Evolutionary conservation across 2,113 vertebrate species (phyloP).

Genomic region (Sylvia atricapilla): DNA sequence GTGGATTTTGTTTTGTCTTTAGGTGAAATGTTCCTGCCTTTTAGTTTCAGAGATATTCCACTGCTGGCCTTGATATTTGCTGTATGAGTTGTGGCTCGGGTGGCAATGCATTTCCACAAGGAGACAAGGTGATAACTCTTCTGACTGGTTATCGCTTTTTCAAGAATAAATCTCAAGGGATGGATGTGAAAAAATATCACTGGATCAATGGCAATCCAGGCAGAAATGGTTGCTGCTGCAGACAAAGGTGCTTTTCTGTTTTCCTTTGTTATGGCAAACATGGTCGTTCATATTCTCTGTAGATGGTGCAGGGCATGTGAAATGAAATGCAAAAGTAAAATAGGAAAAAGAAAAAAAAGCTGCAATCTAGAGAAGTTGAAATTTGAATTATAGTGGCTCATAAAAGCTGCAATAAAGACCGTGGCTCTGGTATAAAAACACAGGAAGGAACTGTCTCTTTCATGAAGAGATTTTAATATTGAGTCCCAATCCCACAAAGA

Average conservation of each 20-base stretch:
- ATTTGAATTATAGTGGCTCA: constrained; percentile 23
- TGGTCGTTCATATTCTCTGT: neutral
- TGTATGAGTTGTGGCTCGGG: neutral
- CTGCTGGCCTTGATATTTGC: neutral
- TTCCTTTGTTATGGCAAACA: neutral
- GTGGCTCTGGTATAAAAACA: constrained; percentile 19
- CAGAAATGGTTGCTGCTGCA: neutral
- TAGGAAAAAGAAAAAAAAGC: neutral
- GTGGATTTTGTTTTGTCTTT: constrained; percentile 17
- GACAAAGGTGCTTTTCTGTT: neutral
- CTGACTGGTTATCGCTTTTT: neutral
- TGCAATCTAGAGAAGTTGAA: neutral
- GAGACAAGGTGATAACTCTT: constrained; percentile 33
- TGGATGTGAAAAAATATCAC: neutral
- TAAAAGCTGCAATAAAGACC: constrained; percentile 41
- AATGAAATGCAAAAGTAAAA: constrained; percentile 25
- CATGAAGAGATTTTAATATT: constrained; percentile 14
- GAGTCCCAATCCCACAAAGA: constrained; percentile 3
- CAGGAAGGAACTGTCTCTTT: constrained; percentile 24
- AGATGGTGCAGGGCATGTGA: neutral
- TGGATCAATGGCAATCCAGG: constrained; percentile 6
- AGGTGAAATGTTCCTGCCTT: neutral
- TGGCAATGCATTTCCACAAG: constrained; percentile 33
- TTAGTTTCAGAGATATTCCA: neutral
- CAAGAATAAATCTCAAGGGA: constrained; percentile 23